A percentile compares a stretch with the other conserved stretches of the same genome.
phyloP scores from a whole-genome alignment of 2,888 invertebrate species.

The Petrolisthes cinctipes region DNA sequence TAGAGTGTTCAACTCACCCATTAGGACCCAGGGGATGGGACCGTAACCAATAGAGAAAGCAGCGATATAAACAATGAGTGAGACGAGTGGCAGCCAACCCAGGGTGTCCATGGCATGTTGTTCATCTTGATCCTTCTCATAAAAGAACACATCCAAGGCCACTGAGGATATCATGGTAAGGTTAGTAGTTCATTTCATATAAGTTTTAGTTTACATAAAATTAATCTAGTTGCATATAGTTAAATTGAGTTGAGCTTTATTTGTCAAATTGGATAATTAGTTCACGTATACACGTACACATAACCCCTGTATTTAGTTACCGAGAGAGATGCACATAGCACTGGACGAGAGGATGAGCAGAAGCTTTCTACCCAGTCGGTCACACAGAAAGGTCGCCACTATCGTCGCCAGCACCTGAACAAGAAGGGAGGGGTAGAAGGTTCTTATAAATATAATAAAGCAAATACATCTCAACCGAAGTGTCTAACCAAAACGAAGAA shows the following conservation, averaged over 20 bases:
- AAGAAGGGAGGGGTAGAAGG: background rate
- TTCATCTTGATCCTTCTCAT: conserved; percentile 59
- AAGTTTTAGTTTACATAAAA: background rate
- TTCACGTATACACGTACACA: background rate
- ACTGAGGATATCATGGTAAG: conserved; percentile 6
- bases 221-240: background rate
- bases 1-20: conserved; percentile 70
- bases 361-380: background rate
- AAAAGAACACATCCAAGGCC: conserved; percentile 39
- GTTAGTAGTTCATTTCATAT: no score
- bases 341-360: background rate
- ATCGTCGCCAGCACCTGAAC: background rate
- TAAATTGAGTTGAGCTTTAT: background rate
- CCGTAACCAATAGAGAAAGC: conserved; percentile 90
- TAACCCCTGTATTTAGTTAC: background rate
- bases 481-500: no score
- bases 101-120: conserved; percentile 66
- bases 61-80: conserved; percentile 85
- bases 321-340: background rate
- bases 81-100: conserved; percentile 84
- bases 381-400: background rate
- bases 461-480: no score
- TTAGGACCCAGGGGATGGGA: conserved; percentile 76
- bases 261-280: background rate
- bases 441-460: no score